Conservation (phyloP, 1,140 invertebrate species). For the Gyrodactylus bullatarudis region DNA sequence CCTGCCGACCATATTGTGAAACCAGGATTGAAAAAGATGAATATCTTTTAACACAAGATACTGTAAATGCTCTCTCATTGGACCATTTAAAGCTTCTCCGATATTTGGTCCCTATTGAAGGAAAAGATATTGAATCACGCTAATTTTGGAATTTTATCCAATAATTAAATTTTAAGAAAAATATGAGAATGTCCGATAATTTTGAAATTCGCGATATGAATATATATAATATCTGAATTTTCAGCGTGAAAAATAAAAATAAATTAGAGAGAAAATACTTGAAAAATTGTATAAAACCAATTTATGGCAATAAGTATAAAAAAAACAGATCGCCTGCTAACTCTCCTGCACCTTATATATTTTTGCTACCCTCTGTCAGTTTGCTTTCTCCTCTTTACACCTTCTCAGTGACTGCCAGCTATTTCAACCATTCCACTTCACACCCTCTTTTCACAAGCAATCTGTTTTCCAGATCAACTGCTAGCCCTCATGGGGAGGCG, state of each 20-base stretch:
- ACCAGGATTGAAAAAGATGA: slow-evolving; percentile 5
- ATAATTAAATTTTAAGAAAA: no score
- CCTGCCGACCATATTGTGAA: not conserved
- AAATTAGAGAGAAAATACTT: not conserved
- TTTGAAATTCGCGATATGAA: not conserved
- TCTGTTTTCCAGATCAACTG: no score
- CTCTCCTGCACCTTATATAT: no score
- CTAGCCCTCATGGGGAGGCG: no score
- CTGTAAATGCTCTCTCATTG: slow-evolving; percentile 6
- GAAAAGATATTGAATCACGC: not conserved
- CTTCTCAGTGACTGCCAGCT: no score
- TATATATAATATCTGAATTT: not conserved
- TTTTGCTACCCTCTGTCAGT: no score
- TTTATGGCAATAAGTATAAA: no score
- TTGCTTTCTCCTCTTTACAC: no score
- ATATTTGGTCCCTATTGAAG: slow-evolving; percentile 2
- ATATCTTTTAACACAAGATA: not conserved
- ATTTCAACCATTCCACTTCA: no score
- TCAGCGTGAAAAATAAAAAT: not conserved
- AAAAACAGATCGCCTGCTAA: no score
- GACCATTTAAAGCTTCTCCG: not conserved
- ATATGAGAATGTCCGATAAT: no score
- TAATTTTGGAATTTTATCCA: not conserved
- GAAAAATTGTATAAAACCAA: not conserved
- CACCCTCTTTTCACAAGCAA: no score